Percentiles rank a stretch among this genome's conserved stretches.
Conservation (phyloP, 2,888 invertebrate species). For the Malacosoma neustria region DNA sequence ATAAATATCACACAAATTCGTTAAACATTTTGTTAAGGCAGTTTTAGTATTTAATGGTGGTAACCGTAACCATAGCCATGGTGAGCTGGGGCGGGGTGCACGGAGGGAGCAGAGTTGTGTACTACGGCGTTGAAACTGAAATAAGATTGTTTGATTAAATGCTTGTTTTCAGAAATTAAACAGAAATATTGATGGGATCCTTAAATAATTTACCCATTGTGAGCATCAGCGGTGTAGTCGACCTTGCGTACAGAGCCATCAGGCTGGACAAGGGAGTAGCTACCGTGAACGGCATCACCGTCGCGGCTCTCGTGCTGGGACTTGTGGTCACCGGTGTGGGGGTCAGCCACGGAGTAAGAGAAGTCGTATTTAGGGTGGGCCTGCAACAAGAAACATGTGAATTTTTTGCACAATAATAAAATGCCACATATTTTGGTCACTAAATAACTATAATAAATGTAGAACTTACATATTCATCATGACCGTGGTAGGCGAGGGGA, state of each 20-base stretch:
- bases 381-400: constrained; percentile 17
- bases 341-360: constrained; percentile 70
- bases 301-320: constrained; percentile 67
- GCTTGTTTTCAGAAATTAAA: too few species aligned
- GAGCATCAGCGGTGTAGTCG: constrained; percentile 64
- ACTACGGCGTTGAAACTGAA: constrained; percentile 36
- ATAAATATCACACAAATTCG: neutral
- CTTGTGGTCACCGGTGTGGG: constrained; percentile 75
- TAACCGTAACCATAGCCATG: constrained; percentile 34
- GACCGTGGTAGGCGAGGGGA: constrained; percentile 22
- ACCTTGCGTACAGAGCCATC: constrained; percentile 71
- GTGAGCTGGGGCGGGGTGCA: constrained; percentile 13
- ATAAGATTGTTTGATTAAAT: constrained; percentile 3
- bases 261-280: constrained; percentile 73
- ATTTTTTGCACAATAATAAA: neutral
- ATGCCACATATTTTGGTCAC: neutral
- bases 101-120: constrained; percentile 22
- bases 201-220: constrained; percentile 16
- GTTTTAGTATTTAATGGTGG: constrained; percentile 24
- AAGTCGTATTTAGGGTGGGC: constrained; percentile 58
- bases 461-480: constrained; percentile 24
- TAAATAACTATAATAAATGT: neutral
- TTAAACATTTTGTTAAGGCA: constrained; percentile 1
- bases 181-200: too few species aligned
- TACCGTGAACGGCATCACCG: constrained; percentile 73